Conservation (phyloP, 2,113 vertebrate species). For the Strix aluco region DNA sequence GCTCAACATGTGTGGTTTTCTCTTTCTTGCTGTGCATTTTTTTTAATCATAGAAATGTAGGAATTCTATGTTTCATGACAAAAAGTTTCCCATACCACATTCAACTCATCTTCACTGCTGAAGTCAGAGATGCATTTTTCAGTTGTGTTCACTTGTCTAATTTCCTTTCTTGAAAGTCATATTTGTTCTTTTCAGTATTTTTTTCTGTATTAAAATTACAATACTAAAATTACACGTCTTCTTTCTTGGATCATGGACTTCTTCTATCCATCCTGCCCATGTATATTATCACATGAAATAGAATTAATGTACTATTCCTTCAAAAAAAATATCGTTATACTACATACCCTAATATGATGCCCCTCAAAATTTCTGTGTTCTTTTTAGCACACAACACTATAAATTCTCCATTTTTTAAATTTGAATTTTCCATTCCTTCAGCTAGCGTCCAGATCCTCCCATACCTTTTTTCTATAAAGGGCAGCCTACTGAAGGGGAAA, state of each 20-base stretch:
- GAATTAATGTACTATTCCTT: neutral
- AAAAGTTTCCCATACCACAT: neutral
- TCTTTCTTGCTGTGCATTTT: neutral
- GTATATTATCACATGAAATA: neutral
- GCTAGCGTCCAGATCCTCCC: neutral
- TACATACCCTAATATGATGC: neutral
- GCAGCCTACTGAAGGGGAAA: neutral
- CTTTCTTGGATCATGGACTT: neutral
- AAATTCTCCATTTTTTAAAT: neutral
- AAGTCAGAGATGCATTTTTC: neutral
- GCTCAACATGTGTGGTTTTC: neutral
- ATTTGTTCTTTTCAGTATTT: neutral
- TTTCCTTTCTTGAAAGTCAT: neutral
- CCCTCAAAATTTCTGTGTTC: neutral
- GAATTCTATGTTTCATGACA: neutral
- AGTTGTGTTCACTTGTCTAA: neutral
- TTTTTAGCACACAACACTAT: neutral
- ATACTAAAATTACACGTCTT: neutral
- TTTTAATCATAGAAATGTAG: neutral
- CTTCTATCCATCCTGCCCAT: neutral
- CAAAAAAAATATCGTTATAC: neutral
- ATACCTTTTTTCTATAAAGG: neutral
- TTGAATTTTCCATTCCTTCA: neutral
- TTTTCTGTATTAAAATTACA: neutral
- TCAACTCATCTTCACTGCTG: neutral